Conservation (phyloP, 2,113 vertebrate species). For the Butastur rufipennis region DNA sequence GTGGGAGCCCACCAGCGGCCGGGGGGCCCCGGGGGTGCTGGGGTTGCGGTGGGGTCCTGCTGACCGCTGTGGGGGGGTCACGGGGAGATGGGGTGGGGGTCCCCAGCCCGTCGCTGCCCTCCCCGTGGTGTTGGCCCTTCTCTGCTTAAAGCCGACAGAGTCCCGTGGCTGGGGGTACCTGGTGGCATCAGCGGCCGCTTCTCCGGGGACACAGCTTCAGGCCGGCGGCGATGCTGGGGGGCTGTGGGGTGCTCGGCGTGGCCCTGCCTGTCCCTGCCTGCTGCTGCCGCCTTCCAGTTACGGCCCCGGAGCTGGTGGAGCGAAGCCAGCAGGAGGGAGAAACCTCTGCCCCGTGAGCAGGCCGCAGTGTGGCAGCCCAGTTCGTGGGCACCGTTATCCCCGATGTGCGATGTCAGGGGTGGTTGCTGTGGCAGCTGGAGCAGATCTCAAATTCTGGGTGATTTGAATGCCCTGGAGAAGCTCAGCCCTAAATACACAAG, state of each 20-base stretch:
- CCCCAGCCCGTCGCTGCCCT: not conserved
- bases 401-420: fast-evolving
- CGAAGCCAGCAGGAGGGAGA: not conserved
- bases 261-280: not conserved
- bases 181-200: fast-evolving
- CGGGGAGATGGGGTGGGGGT: not conserved
- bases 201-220: fast-evolving
- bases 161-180: too few species aligned
- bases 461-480: fast-evolving
- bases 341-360: not conserved
- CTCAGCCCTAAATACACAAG: not conserved
- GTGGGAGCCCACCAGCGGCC: too few species aligned
- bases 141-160: not conserved
- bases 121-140: fast-evolving
- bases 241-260: fast-evolving
- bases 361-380: not conserved
- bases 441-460: fast-evolving
- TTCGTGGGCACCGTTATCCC: fast-evolving
- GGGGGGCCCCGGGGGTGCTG: too few species aligned
- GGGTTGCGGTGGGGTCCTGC: too few species aligned
- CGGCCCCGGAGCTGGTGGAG: not conserved
- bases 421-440: not conserved
- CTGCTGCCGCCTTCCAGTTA: fast-evolving
- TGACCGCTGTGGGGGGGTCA: not conserved
- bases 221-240: fast-evolving